Evolutionary conservation across 2,113 vertebrate species (phyloP).

Genomic region (Pluvialis apricaria): DNA sequence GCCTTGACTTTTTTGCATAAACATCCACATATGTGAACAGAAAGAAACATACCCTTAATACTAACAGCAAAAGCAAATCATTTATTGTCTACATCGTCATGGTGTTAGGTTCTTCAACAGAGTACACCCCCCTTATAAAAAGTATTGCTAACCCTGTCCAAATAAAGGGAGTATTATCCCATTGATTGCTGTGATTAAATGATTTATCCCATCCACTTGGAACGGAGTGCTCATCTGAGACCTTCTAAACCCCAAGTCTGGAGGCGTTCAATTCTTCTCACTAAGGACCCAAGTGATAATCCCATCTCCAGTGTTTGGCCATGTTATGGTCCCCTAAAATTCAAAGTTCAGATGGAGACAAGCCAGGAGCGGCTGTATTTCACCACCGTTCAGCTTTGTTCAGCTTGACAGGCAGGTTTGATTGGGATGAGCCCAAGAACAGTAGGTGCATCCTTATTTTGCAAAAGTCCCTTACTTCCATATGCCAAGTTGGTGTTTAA

Average conservation of each 20-base stretch:
- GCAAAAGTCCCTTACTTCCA: neutral
- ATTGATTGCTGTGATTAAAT: neutral
- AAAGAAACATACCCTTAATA: neutral
- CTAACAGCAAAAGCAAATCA: neutral
- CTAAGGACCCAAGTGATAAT: neutral
- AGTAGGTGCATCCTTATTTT: neutral
- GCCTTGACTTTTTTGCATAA: neutral
- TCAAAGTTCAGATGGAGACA: neutral
- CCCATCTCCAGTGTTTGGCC: neutral
- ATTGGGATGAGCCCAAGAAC: neutral
- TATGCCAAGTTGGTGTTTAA: neutral
- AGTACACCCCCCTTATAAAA: fast-evolving
- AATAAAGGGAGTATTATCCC: neutral
- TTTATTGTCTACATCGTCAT: neutral
- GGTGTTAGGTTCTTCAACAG: neutral
- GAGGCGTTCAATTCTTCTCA: neutral
- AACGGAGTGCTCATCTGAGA: neutral
- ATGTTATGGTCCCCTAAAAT: no score
- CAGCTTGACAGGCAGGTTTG: neutral
- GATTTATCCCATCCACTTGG: neutral
- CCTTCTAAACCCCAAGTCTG: neutral
- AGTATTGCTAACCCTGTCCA: neutral
- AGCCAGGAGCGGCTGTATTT: neutral
- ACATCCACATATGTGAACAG: neutral
- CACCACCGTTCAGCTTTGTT: neutral